These are phyloP conservation scores for Pseudopleuronectes americanus DNA, from an alignment of 2,797 vertebrate genomes.

Conservation along the genomic window DNA sequence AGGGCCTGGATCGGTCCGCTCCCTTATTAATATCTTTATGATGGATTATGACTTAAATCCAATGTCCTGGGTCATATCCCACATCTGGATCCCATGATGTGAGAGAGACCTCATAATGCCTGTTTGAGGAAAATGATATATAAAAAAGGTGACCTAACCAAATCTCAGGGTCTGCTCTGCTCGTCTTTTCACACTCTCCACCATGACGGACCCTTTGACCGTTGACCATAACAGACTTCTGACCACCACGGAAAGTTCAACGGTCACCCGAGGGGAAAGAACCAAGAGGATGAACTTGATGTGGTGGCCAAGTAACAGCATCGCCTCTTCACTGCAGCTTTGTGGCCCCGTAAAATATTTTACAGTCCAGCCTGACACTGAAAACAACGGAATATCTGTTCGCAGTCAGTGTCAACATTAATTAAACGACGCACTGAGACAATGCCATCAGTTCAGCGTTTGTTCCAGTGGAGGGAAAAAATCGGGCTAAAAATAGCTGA, in stretches of 20 bases:
- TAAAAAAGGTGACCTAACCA: constrained; percentile 55
- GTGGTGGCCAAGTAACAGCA: constrained; percentile 65
- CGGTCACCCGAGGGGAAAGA: constrained; percentile 37
- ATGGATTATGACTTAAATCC: constrained; percentile 58
- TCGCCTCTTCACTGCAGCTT: constrained; percentile 56
- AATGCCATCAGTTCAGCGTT: constrained; percentile 51
- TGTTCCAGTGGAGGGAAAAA: constrained; percentile 52
- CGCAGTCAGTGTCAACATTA: constrained; percentile 39
- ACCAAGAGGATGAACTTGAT: constrained; percentile 57
- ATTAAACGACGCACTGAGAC: constrained; percentile 53
- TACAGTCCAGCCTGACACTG: constrained; percentile 39
- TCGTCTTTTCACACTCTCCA: constrained; percentile 47
- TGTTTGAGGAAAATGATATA: constrained; percentile 51
- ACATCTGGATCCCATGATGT: constrained; percentile 69
- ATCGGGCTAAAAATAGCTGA: constrained; percentile 40
- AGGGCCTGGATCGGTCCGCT: constrained; percentile 38
- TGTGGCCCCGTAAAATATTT: constrained; percentile 65
- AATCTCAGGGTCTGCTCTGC: constrained; percentile 19
- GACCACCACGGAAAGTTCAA: constrained; percentile 57
- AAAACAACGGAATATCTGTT: constrained; percentile 70
- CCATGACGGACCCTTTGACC: constrained; percentile 56
- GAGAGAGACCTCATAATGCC: constrained; percentile 56
- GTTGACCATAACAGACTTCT: constrained; percentile 42
- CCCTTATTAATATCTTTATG: constrained; percentile 64
- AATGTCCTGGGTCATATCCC: constrained; percentile 49